Conservation (phyloP, 2,888 invertebrate species). For the Catocala nupta region DNA sequence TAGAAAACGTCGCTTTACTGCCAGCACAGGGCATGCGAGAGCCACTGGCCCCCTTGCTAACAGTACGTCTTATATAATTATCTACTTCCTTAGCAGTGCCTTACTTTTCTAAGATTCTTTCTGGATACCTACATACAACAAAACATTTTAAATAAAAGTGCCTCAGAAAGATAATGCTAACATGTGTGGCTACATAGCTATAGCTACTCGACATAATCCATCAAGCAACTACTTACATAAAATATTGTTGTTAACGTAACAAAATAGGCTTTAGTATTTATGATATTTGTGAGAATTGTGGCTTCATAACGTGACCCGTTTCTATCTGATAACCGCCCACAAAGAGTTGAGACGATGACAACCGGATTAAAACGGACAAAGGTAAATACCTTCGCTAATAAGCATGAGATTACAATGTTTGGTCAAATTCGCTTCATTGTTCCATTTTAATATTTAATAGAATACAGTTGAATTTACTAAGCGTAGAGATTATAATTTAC, state of each 20-base stretch:
- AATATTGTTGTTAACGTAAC: neutral
- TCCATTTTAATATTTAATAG: slow-evolving; percentile 12
- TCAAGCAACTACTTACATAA: neutral
- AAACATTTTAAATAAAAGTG: too few relatives aligned
- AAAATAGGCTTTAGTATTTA: slow-evolving; percentile 1
- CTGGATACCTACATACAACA: too few relatives aligned
- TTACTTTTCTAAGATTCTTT: too few relatives aligned
- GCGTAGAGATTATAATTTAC: neutral
- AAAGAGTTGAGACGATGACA: slow-evolving; percentile 16
- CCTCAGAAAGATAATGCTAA: too few relatives aligned
- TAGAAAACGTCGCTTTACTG: too few relatives aligned
- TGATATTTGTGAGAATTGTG: slow-evolving; percentile 16
- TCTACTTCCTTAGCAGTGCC: too few relatives aligned
- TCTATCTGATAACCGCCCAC: slow-evolving; percentile 12
- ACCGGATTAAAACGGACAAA: slow-evolving; percentile 17
- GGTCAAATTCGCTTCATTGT: slow-evolving; percentile 4
- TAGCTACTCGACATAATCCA: too few relatives aligned
- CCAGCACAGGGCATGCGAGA: too few relatives aligned
- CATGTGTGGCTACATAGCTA: too few relatives aligned
- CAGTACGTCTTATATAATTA: too few relatives aligned
- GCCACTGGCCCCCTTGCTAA: too few relatives aligned
- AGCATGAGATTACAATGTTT: slow-evolving; percentile 6
- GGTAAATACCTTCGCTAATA: slow-evolving; percentile 12
- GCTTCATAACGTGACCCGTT: slow-evolving; percentile 13
- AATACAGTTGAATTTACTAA: slow-evolving; percentile 5